These are phyloP conservation scores for Actinernus sp. DNA, from an alignment of 92 coral and sea anemone genomes.

Conservation along the genomic window DNA sequence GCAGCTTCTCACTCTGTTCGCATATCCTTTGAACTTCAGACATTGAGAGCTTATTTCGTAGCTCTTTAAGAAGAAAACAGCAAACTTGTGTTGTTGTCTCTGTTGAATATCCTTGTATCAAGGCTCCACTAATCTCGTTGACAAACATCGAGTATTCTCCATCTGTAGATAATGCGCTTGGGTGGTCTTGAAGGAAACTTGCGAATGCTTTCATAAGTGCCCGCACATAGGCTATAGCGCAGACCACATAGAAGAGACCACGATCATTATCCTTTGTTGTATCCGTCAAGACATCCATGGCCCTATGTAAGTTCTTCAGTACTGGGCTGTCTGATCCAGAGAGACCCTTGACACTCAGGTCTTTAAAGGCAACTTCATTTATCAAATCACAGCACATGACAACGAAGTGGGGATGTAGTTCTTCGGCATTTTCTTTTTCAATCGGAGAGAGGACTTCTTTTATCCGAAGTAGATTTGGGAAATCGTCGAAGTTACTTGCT, in stretches of 20 bases:
- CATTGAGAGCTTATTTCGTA: constrained; percentile 54
- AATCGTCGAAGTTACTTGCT: constrained; percentile 49
- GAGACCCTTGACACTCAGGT: constrained; percentile 51
- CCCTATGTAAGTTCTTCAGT: constrained; percentile 58
- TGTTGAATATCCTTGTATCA: constrained; percentile 22
- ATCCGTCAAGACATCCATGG: constrained; percentile 42
- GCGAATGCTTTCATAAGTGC: constrained; percentile 69
- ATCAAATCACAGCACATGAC: constrained; percentile 95
- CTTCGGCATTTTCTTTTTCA: constrained; percentile 42
- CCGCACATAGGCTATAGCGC: constrained; percentile 83
- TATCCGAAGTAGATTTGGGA: constrained; percentile 70
- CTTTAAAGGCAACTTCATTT: constrained; percentile 71
- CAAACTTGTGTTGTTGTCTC: constrained; percentile 26
- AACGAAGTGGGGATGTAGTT: constrained; percentile 74
- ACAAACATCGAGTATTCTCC: constrained; percentile 50
- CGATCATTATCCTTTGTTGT: constrained; percentile 36
- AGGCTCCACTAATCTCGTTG: constrained; percentile 54
- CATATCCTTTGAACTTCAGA: constrained; percentile 63
- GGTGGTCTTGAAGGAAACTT: constrained; percentile 34
- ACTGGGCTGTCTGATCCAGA: constrained; percentile 68
- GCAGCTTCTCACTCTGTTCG: constrained; percentile 47
- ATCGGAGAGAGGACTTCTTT: constrained; percentile 62
- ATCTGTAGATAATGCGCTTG: constrained; percentile 15
- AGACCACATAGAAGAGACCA: constrained; percentile 55
- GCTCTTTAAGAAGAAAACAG: constrained; percentile 79